Base-by-base conservation (phyloP, 2,113 vertebrate genomes). In the Tupaia tana region DNA sequence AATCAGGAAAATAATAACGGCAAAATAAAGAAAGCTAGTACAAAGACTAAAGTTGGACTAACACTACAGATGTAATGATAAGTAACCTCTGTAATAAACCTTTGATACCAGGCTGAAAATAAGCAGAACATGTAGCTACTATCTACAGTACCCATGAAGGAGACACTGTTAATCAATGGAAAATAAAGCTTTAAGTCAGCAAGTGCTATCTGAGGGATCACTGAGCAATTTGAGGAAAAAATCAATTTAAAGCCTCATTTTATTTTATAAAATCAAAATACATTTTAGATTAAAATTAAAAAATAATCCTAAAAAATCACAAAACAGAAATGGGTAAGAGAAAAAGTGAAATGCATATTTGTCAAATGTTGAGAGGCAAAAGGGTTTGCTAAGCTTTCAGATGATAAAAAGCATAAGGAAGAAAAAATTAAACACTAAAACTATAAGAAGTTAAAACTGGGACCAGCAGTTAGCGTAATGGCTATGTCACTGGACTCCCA, bases 261-360 rank as follows among this genome's bases (percentile, higher is more conserved):
- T 16, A 89, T 81, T 56, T 93, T 66, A 79, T 67, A 79, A 4
- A 74, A 59, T 0, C 25, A 78, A 85, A 92, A 85, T 71, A 95
- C n/a, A 58, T 56, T 77, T 69, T 90, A 90, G 27, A 69, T 78
- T 43, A 43, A 43, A 82, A 91, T 74, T 97, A 75, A 85, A 8
- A 89, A 86, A 80, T 52, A 85, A 85, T 88, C 15, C 43, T 31
- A 7, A 67, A 97, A 91, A 90, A 83, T 80, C 31, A 95, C 80
- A 75, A 31, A 95, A 77, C 7, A 66, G 67, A 90, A 92, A 90
- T 79, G 52, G 75, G 29, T n/a, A 19, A 56, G 43, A 69, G 77
- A 69, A 69, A 69, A 66, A 79, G 70, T 31, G 66, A 92, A 67
- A 20, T 84, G 20, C 90, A 18, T 66, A 73, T 82, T 82, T 86